These are phyloP conservation scores for Bombus ignitus DNA, from an alignment of 1,140 invertebrate genomes.

Conservation along the genomic window DNA sequence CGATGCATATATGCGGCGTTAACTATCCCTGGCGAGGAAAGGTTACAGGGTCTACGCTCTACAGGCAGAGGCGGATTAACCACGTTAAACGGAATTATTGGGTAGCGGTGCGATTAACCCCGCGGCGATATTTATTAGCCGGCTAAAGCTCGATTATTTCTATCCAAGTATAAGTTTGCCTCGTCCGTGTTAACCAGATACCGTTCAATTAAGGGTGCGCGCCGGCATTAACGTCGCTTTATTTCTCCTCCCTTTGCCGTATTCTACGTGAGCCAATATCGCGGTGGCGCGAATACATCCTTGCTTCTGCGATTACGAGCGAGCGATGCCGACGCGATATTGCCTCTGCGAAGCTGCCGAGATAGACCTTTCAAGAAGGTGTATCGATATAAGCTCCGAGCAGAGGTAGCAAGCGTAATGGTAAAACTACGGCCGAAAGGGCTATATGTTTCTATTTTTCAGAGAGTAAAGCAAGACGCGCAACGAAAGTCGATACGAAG, in stretches of 20 bases:
- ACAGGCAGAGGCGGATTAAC: slow-evolving; percentile 59
- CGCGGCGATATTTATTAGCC: slow-evolving; percentile 70
- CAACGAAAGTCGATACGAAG: no score
- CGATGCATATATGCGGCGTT: slow-evolving; percentile 11
- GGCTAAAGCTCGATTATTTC: slow-evolving; percentile 62
- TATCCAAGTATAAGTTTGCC: slow-evolving; percentile 32
- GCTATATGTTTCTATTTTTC: no score
- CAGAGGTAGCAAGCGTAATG: neutral
- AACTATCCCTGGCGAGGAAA: neutral
- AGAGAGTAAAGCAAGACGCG: no score
- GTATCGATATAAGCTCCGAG: no score
- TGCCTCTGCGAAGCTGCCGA: neutral
- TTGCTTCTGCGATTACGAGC: slow-evolving; percentile 4
- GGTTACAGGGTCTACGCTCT: slow-evolving; percentile 4
- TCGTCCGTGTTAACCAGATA: slow-evolving; percentile 50
- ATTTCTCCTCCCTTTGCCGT: neutral
- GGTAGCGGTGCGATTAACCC: slow-evolving; percentile 63
- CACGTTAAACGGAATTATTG: slow-evolving; percentile 69
- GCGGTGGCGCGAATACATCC: neutral
- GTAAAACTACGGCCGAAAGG: no score
- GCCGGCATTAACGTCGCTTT: neutral
- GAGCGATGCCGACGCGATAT: neutral
- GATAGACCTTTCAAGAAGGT: neutral
- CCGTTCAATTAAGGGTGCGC: slow-evolving; percentile 46
- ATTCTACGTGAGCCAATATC: neutral